Conservation (phyloP, 2,797 vertebrate genomes). For the Aeoliscus strigatus region DNA sequence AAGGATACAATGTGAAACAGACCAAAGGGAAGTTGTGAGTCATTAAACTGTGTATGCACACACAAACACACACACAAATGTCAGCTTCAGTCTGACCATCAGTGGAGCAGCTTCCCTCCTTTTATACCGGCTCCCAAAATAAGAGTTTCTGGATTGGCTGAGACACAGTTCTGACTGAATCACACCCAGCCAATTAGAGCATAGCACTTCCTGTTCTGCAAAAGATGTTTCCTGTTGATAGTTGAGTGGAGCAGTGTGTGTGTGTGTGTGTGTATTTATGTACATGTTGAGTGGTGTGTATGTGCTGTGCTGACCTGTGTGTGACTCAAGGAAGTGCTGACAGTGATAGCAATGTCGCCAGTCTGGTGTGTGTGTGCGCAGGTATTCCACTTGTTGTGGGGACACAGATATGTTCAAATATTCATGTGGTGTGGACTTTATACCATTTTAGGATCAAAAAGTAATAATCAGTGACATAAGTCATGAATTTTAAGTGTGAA, state of each 20-base stretch:
- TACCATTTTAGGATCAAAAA: too few relatives aligned
- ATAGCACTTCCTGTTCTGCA: conserved; percentile 81
- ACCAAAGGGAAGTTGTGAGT: conserved; percentile 19
- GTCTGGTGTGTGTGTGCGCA: conserved; percentile 14
- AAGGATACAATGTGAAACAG: too few relatives aligned
- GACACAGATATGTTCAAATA: conserved; percentile 6
- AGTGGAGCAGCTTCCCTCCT: conserved; percentile 37
- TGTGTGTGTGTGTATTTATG: conserved; percentile 7
- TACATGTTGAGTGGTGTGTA: conserved; percentile 8
- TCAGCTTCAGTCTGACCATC: conserved; percentile 26
- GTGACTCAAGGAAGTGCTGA: conserved; percentile 52
- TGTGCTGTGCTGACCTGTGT: conserved; percentile 55
- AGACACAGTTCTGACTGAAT: conserved; percentile 69
- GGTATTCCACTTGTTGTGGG: conserved; percentile 2
- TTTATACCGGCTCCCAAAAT: conserved; percentile 90
- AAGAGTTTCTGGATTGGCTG: conserved; percentile 77
- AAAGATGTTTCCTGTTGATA: conserved; percentile 96
- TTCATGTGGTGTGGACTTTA: too few relatives aligned
- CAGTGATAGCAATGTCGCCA: conserved; percentile 39
- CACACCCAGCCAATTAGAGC: conserved; percentile 73
- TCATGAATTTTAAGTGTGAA: too few relatives aligned
- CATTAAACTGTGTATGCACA: conserved; percentile 10
- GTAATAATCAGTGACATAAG: too few relatives aligned
- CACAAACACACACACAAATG: conserved; percentile 14
- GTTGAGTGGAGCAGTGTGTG: conserved; percentile 28